A percentile compares a stretch with the other conserved stretches of the same genome.
These are phyloP conservation scores for Patagioenas fasciata DNA, from an alignment of 2,113 vertebrate genomes.

Conservation along the genomic window DNA sequence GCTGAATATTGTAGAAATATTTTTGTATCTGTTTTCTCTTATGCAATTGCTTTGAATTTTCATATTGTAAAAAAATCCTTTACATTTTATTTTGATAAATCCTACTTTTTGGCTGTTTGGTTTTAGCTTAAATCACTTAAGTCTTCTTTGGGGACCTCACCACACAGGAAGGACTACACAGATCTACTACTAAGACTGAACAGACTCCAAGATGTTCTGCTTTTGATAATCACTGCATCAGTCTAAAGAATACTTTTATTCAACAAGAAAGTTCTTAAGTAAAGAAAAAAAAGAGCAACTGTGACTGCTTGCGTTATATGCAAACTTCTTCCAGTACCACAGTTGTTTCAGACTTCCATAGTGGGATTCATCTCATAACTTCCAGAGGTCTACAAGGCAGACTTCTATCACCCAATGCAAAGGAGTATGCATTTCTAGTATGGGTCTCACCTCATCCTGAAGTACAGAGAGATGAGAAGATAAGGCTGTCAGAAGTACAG, in stretches of 20 bases:
- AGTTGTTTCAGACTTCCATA: neutral
- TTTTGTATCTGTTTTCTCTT: neutral
- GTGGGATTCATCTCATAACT: neutral
- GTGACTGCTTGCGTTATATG: neutral
- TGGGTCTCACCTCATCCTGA: neutral
- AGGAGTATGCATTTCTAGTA: neutral
- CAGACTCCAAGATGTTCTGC: neutral
- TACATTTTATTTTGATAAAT: neutral
- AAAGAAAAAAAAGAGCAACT: neutral
- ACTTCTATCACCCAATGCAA: neutral
- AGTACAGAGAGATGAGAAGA: neutral
- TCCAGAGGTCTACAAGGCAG: neutral
- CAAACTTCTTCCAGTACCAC: neutral
- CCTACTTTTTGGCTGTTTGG: neutral
- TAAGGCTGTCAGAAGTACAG: neutral
- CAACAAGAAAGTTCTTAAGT: neutral
- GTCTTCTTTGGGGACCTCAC: neutral
- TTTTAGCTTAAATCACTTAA: neutral
- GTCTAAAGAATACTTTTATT: neutral
- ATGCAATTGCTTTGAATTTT: neutral
- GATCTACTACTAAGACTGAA: neutral
- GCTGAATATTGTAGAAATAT: neutral
- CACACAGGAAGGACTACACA: neutral
- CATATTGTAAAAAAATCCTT: neutral
- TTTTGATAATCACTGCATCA: neutral